These are phyloP conservation scores for Pemphigus obesinymphae DNA, from an alignment of 1,140 invertebrate genomes.

Conservation along the genomic window DNA sequence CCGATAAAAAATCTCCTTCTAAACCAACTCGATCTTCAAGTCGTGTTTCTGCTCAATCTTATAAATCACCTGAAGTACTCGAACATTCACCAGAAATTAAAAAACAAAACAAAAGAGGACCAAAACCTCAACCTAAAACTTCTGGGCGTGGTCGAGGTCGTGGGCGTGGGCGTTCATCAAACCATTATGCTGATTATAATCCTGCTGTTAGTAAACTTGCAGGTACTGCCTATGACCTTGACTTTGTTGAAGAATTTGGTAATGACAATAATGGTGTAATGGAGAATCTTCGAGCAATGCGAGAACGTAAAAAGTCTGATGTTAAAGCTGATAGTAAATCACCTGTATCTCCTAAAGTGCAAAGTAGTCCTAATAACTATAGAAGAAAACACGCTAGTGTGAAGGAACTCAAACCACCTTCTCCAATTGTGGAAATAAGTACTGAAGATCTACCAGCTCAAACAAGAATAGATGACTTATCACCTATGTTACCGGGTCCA, in stretches of 20 bases:
- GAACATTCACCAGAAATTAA: constrained; percentile 4
- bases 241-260: constrained; percentile 72
- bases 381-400: constrained; percentile 44
- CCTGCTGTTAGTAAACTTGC: constrained; percentile 63
- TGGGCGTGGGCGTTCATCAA: constrained; percentile 64
- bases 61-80: constrained; percentile 42
- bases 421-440: constrained; percentile 41
- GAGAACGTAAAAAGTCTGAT: constrained; percentile 71
- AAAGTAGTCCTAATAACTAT: constrained; percentile 49
- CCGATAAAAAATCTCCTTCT: constrained; percentile 61
- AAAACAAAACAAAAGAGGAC: constrained; percentile 50
- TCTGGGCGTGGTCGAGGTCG: constrained; percentile 59
- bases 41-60: constrained; percentile 56
- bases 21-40: constrained; percentile 63
- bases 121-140: constrained; percentile 53
- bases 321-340: constrained; percentile 63
- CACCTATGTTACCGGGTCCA: constrained; percentile 71
- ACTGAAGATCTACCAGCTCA: constrained; percentile 44
- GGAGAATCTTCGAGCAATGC: constrained; percentile 71
- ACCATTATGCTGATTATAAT: constrained; percentile 46
- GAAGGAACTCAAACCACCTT: constrained; percentile 45
- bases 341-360: constrained; percentile 45
- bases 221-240: constrained; percentile 81
- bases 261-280: constrained; percentile 56
- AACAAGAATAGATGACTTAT: constrained; percentile 50